Conservation (phyloP, 1,140 invertebrate genomes). For the Dinoponera quadriceps region DNA sequence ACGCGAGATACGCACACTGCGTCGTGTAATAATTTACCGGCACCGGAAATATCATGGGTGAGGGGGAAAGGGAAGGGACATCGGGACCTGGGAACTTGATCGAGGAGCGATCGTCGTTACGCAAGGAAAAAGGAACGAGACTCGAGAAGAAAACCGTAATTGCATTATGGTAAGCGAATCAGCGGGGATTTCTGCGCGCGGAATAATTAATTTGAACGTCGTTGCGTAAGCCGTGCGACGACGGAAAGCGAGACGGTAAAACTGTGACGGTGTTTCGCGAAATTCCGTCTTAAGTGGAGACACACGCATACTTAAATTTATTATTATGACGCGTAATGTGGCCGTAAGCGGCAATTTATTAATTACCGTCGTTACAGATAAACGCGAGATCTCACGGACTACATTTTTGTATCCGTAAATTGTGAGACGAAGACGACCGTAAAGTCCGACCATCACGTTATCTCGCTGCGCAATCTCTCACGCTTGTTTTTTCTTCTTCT, state of each 20-base stretch:
- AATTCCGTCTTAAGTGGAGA: conserved; percentile 7
- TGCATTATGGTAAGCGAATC: background rate
- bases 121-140: conserved; percentile 1
- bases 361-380: conserved; percentile 47
- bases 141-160: background rate
- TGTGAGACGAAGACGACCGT: conserved; percentile 45
- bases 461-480: background rate
- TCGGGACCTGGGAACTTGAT: background rate
- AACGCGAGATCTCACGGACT: conserved; percentile 19
- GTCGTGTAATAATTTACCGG: background rate
- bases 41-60: conserved; percentile 4
- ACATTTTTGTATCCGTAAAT: conserved; percentile 41
- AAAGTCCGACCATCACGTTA: conserved; percentile 48
- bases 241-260: background rate
- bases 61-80: background rate
- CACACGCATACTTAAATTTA: conserved; percentile 47
- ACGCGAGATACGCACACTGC: background rate
- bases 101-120: background rate
- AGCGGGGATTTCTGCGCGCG: background rate
- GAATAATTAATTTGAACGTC: conserved; percentile 15
- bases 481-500: too few species aligned
- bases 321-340: conserved; percentile 58
- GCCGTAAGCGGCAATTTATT: conserved; percentile 37
- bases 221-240: background rate
- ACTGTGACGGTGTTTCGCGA: background rate